Evolutionary conservation across 2,888 invertebrate genomes (phyloP), one percentile per base, ranked within the genome.

Genomic region (Strigamia maritima): DNA sequence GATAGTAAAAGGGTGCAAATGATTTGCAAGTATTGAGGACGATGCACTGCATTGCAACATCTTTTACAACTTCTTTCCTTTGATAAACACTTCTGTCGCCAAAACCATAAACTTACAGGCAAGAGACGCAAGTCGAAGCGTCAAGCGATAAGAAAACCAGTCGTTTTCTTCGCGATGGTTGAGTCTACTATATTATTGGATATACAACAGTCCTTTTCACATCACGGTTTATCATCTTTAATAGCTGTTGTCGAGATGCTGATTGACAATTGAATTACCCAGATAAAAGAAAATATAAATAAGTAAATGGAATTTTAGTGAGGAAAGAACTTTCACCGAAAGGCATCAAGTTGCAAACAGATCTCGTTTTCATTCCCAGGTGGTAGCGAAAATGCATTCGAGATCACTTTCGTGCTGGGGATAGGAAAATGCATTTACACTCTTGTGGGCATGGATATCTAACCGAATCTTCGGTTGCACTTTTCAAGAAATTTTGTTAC

Each of bases 81-180:
- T 60, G 60, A 60, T 60, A 60, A 22, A 1, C 24, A 19, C 24
- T 35, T 35, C 14, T 19, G 22, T 19, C n/a, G n/a, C 60, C 24
- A 19, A 60, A 60, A 16, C 6, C 60, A 60, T 60, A 60, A 60
- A 60, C 60, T 19, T 10, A 10, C 19, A 60, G 60, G 19, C 60
- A 24, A 12, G 24, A 16, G 49, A 49, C 7, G 19, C 19, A 6
- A 6, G n/a, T 35, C 10, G 35, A 35, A 35, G 35, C n/a, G n/a
- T n/a, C n/a, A 49, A 49, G 49, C 24, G 60, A 60, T 60, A 60
- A 60, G 60, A 60, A 49, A 60, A 60, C 19, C 60, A 60, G 60
- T 60, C 24, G 19, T 60, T 60, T 60, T 6, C 60, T 22, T 60
- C 22, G n/a, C 22, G 60, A 60, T 60, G 24, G 60, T 60, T n/a